Conservation (phyloP, 2,113 vertebrate genomes). For the Corvus cornix region DNA sequence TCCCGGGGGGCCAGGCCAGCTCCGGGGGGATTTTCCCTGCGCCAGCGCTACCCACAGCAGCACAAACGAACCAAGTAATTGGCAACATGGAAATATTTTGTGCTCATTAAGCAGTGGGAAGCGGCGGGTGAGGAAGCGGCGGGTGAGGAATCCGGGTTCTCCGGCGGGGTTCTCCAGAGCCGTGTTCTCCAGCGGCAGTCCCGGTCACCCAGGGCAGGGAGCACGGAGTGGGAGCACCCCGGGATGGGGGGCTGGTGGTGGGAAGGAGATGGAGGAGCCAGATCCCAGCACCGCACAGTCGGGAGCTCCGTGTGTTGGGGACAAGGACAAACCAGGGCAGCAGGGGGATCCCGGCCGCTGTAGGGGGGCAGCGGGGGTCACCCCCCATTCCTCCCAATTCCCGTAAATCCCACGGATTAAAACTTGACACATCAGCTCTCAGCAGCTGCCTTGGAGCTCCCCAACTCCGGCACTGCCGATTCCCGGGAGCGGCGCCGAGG, state of each 20-base stretch:
- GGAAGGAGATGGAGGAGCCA: not conserved
- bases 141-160: not conserved
- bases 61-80: slow-evolving; percentile 70
- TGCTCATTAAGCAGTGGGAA: slow-evolving; percentile 55
- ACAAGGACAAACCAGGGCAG: no score
- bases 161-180: rapidly evolving
- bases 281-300: rapidly evolving
- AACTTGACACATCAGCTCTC: not conserved
- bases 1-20: not conserved
- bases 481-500: not conserved
- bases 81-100: slow-evolving; percentile 65
- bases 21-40: not conserved
- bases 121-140: not conserved
- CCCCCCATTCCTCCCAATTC: not conserved
- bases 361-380: rapidly evolving
- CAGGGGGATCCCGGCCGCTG: rapidly evolving
- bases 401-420: not conserved
- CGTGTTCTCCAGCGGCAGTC: not conserved
- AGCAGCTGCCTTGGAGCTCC: not conserved
- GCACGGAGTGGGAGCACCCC: not conserved
- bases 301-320: rapidly evolving
- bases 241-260: not conserved
- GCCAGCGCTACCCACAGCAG: not conserved
- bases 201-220: not conserved
- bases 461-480: rapidly evolving